Evolutionary conservation across 2,888 invertebrate species (phyloP), one percentile per base, ranked within the genome.

Genomic region (Sphecodes monilicornis): DNA sequence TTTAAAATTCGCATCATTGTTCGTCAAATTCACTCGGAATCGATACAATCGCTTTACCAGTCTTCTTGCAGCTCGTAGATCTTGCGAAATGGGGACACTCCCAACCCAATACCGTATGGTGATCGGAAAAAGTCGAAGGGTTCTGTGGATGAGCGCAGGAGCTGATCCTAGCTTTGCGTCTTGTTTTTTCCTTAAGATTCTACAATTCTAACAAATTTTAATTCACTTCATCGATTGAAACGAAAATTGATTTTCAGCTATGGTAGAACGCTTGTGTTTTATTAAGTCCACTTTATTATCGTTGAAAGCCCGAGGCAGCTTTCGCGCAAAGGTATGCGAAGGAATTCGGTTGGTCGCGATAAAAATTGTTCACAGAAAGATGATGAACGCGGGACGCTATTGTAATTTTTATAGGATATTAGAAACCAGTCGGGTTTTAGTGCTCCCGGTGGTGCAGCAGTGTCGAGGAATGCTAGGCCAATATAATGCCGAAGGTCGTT

Each of bases 401-500:
- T 60, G 16, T 60, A 60, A 60, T 26, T 60, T 60, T 60, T 26
- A 60, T 60, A 60, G 60, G 54, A n/a, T n/a, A 60, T 60, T 16
- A 16, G 60, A 60, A 29, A 26, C 13, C 11, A 26, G 26, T 57
- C 60, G 29, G 60, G 26, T 60, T 60, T 60, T 60, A 60, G 29
- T 29, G 60, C 16, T 16, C 5, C 6, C 60, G 60, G 29, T 29
- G 60, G 3, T 18, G 16, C n/a, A n/a, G 2, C 60, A 60, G 16
- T 13, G 60, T 16, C 60, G 60, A 75, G 76, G 64, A 78, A 80
- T 39, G 29, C 41, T 39, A 26, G 60, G 50, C 57, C 29, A 46
- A 64, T 78, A 85, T 88, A 86, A 86, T 78, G 76, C 29, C 80
- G 84, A 90, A 85, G 89, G 85, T 86, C 83, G 82, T 82, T 86